Evolutionary conservation across 2,888 invertebrate genomes (phyloP), one percentile per base, ranked within the genome.

Genomic region (Melanargia galathea): DNA sequence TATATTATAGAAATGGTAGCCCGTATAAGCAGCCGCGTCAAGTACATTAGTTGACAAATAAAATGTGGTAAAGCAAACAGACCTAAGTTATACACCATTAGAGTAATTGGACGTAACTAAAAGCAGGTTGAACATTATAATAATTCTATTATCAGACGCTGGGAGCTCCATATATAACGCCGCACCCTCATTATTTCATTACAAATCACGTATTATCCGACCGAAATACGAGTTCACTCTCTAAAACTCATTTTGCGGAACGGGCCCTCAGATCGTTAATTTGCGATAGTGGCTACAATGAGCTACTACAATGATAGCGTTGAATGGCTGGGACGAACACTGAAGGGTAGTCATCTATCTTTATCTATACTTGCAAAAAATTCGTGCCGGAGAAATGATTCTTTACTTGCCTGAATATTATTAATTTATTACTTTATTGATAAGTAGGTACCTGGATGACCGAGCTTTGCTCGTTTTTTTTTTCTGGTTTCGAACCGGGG

Each of bases 241-340:
- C 65, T 68, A 71, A 71, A 71, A 73, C 70, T 70, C 71, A 69
- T 72, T 71, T 69, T 68, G 66, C 63, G 68, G 70, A 73, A 76
- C 71, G 71, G 72, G 68, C 74, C 73, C 74, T 73, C 74, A 71
- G 77, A 79, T 78, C 78, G 78, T 81, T 81, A 79, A 82, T 82
- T 80, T 78, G 76, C 76, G 79, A 81, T 82, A 78, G 77, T 75
- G 73, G 73, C 70, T 73, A 52, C 73, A 70, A 74, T 72, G 76
- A 74, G 62, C 52, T 64, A 70, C 52, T 64, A 70, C 70, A 70
- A 70, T 70, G 70, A 71, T 79, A 75, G 76, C 75, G 67, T 62
- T 67, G 73, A 74, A 78, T 75, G 76, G 72, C 73, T 71, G 75
- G 72, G 71, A 67, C 72, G 69, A 74, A 70, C 73, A 73, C 71